A percentile compares a stretch with the other conserved stretches of the same genome.
These are phyloP conservation scores for Parnassius apollo DNA, from an alignment of 2,888 invertebrate species.

Conservation along the genomic window DNA sequence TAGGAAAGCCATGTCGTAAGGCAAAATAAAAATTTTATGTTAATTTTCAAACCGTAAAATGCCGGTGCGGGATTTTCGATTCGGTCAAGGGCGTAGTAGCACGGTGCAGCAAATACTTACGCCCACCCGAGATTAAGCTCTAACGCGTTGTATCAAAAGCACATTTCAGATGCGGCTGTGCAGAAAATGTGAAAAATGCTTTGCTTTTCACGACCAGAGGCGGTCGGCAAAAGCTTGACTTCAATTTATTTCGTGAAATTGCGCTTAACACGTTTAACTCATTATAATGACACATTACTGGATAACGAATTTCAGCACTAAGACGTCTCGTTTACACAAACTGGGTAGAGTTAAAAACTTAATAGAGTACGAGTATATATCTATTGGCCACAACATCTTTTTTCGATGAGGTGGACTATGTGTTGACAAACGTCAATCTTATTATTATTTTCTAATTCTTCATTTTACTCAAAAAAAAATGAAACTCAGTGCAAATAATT, in stretches of 20 bases:
- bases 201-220: conserved; percentile 23
- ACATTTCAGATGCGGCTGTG: not conserved
- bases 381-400: no score
- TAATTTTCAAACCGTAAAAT: conserved; percentile 22
- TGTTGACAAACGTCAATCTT: no score
- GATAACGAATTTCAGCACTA: not conserved
- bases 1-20: not conserved
- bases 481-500: no score
- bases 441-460: no score
- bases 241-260: conserved; percentile 25
- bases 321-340: no score
- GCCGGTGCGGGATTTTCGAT: conserved; percentile 22
- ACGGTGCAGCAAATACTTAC: conserved; percentile 7
- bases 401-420: no score
- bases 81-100: conserved; percentile 26
- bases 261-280: conserved; percentile 19
- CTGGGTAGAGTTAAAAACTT: no score
- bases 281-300: conserved; percentile 14
- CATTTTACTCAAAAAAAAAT: no score
- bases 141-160: not conserved
- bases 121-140: conserved; percentile 4
- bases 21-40: conserved; percentile 22
- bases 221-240: conserved; percentile 22
- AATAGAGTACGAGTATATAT: no score
- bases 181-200: conserved; percentile 25